Percentiles rank a stretch among this genome's conserved stretches.
Evolutionary conservation across 30 jellyfish, hydroid and myxozoan genomes (phyloP).

Genomic region (Turritopsis rubra): DNA sequence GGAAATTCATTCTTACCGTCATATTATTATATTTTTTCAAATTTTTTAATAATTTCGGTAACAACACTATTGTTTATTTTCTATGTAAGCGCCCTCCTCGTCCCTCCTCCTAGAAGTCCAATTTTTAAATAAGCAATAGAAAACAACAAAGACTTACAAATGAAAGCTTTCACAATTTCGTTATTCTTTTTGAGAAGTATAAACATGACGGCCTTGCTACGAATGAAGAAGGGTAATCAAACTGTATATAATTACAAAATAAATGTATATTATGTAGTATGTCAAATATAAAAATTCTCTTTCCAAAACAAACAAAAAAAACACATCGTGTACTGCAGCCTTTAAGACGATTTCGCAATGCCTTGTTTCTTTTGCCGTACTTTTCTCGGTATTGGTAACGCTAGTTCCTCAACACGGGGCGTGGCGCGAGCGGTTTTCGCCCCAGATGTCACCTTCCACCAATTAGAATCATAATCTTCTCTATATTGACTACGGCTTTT

Average conservation of each 20-base stretch:
- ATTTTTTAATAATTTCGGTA: too few relatives aligned
- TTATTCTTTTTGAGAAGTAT: too few relatives aligned
- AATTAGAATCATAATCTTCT: conserved; percentile 59
- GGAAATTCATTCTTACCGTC: too few relatives aligned
- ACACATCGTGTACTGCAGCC: too few relatives aligned
- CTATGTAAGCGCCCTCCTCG: too few relatives aligned
- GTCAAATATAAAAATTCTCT: background rate
- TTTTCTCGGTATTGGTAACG: conserved; percentile 85
- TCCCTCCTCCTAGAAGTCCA: too few relatives aligned
- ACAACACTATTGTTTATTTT: too few relatives aligned
- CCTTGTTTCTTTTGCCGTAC: conserved; percentile 49
- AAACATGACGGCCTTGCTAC: too few relatives aligned
- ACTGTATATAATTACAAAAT: background rate
- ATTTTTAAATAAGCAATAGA: too few relatives aligned
- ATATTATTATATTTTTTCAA: too few relatives aligned
- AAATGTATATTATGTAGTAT: background rate
- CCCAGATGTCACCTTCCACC: conserved; percentile 64
- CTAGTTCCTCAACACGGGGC: conserved; percentile 62
- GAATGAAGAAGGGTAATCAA: background rate
- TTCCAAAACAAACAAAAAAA: background rate
- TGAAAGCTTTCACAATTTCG: background rate
- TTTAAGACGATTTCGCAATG: background rate
- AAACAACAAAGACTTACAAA: too few relatives aligned
- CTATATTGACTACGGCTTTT: conserved; percentile 72
- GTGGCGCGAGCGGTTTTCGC: conserved; percentile 75